A percentile compares a stretch with the other conserved stretches of the same genome.
phyloP scores from a whole-genome alignment of 2,888 invertebrate species.

The Himalopsyche anomala region DNA sequence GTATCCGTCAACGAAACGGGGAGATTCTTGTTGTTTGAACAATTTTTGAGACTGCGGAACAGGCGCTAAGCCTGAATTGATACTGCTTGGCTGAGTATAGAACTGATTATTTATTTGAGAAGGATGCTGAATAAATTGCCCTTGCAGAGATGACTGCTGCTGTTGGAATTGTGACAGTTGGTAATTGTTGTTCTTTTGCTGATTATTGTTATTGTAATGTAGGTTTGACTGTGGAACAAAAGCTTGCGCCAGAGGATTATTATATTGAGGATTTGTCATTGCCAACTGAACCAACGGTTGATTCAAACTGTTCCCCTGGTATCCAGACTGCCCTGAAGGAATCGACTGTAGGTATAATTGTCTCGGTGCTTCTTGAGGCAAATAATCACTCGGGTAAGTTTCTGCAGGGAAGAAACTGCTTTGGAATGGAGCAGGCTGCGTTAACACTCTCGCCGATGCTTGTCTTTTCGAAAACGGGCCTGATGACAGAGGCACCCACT shows the following conservation, averaged over 20 bases:
- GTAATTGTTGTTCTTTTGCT: constrained; percentile 34
- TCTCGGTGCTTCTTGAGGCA: constrained; percentile 61
- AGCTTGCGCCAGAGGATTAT: constrained; percentile 62
- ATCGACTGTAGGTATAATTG: constrained; percentile 62
- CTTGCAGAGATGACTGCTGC: constrained; percentile 42
- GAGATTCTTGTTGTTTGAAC: constrained; percentile 37
- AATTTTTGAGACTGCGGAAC: constrained; percentile 46
- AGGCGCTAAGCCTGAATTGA: constrained; percentile 23
- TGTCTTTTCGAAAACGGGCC: constrained; percentile 54
- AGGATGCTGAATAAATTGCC: constrained; percentile 58
- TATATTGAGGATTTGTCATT: constrained; percentile 58
- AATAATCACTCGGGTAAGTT: constrained; percentile 59
- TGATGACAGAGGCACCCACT: constrained; percentile 63
- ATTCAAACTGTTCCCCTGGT: constrained; percentile 53
- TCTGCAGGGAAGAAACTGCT: constrained; percentile 62
- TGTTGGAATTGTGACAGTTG: constrained; percentile 49
- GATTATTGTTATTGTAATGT: constrained; percentile 54
- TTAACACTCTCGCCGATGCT: constrained; percentile 60
- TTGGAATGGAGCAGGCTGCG: constrained; percentile 61
- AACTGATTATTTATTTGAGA: constrained; percentile 63
- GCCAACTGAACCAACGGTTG: constrained; percentile 60
- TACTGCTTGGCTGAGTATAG: constrained; percentile 53
- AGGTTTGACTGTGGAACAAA: constrained; percentile 55
- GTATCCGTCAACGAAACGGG: constrained; percentile 72
- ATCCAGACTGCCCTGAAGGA: constrained; percentile 53